Evolutionary conservation across 2,113 vertebrate species (phyloP).

Genomic region (Hippolais icterina): DNA sequence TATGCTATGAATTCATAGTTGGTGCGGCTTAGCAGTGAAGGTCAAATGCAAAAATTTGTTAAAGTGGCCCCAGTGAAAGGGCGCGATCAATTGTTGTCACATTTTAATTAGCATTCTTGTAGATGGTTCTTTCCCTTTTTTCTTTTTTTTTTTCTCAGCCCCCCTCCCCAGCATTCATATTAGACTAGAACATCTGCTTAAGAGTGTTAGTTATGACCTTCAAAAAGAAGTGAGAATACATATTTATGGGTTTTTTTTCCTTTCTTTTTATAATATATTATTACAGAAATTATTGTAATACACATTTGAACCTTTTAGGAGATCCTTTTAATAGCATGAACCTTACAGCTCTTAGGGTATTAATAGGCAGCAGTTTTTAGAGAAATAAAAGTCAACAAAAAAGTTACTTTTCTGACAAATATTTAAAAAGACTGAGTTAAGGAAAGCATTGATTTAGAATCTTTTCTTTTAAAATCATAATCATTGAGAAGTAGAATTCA

Average conservation of each 20-base stretch:
- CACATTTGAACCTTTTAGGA: not conserved
- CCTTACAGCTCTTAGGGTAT: not conserved
- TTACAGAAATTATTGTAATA: not conserved
- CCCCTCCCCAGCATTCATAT: not conserved
- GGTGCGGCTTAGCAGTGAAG: not conserved
- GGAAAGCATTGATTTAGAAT: not conserved
- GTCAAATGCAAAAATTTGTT: not conserved
- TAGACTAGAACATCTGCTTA: not conserved
- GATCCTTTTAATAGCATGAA: not conserved
- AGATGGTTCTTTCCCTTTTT: not conserved
- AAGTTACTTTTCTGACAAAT: not conserved
- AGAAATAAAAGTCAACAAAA: not conserved
- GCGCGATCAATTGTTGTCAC: not conserved
- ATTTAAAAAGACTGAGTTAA: not conserved
- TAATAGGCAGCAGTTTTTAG: not conserved
- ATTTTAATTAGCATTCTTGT: not conserved
- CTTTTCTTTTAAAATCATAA: not conserved
- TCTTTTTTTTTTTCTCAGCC: not conserved
- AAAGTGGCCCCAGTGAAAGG: not conserved
- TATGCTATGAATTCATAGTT: not conserved
- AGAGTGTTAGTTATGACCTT: not conserved
- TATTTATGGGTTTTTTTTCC: not conserved
- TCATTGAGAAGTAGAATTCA: not conserved
- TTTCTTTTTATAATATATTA: not conserved
- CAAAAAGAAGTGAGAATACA: not conserved